Evolutionary conservation across 2,113 vertebrate species (phyloP), one percentile per base, ranked within the genome.

Genomic region (Empidonax alnorum): DNA sequence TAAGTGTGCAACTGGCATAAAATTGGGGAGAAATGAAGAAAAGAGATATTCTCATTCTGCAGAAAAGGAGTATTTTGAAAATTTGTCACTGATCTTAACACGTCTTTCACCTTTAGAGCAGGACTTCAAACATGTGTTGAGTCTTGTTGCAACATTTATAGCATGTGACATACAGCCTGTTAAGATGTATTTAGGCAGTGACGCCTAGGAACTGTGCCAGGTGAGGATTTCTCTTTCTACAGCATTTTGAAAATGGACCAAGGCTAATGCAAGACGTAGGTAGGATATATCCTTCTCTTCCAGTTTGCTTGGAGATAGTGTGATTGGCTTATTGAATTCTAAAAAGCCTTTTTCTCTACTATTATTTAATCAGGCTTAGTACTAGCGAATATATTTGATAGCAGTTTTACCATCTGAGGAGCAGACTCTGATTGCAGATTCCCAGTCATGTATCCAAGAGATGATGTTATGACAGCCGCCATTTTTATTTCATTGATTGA

Each of bases 401-500:
- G 71, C 49, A 92, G 62, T 81, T 92, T 69, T 78, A 39, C 67
- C 72, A 76, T 87, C 59, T 67, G 58, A 94, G 75, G 79, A 93
- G 41, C 79, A 88, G 76, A 31, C 87, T 95, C 92, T 96, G 96
- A 96, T 96, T 96, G 72, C 80, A 83, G 88, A 86, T 87, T 95
- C 61, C 23, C n/a, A 71, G 52, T 84, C 94, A 93, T 76, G 62
- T 86, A 86, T 92, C 62, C 81, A 83, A 90, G 92, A 95, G 80
- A 96, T 18, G 84, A 91, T 96, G 90, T 94, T 92, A 62, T n/a
- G 62, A 84, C 75, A 91, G 83, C 76, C 33, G 1, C 89, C 84
- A 96, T 97, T 97, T 97, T 96, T 95, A 95, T 97, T 96, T 96
- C 89, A 46, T 90, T 95, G 92, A 96, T 84, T 94, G 82, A 97